A percentile compares a stretch with the other conserved stretches of the same genome.
Conservation (phyloP, 2,888 invertebrate species). For the Cenopis cana region DNA sequence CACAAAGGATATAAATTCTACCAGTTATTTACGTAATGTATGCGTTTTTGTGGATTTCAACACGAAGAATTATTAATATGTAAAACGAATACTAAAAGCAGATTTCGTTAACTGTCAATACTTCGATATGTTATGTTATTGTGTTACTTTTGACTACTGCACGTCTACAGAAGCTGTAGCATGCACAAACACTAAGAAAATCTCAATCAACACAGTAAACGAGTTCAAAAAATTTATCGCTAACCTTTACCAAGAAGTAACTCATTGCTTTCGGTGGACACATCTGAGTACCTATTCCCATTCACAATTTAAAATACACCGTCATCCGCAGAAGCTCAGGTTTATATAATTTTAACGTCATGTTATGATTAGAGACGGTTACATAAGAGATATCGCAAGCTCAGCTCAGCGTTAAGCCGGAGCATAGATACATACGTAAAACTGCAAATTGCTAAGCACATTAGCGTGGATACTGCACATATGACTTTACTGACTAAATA, state of each 20-base stretch:
- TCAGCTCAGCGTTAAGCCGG: conserved; percentile 13
- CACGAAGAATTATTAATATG: conserved; percentile 3
- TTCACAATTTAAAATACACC: conserved; percentile 18
- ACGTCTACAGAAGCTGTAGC: too few species aligned
- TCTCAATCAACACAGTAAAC: too few species aligned
- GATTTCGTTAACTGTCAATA: neutral
- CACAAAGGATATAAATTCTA: neutral
- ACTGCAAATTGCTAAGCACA: conserved; percentile 23
- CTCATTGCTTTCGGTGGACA: too few species aligned
- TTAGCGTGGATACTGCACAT: neutral
- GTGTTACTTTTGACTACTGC: too few species aligned
- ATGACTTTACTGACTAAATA: neutral
- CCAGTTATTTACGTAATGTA: neutral
- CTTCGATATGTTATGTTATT: neutral
- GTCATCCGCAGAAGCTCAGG: neutral
- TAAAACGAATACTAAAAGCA: neutral
- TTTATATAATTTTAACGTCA: conserved; percentile 31
- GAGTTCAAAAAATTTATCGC: too few species aligned
- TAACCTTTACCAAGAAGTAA: too few species aligned
- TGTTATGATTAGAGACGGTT: conserved; percentile 25
- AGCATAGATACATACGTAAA: conserved; percentile 23
- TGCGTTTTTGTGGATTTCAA: conserved; percentile 3
- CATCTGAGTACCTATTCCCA: too few species aligned
- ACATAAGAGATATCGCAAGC: conserved; percentile 32
- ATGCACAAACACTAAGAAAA: too few species aligned